Percentiles rank a stretch among this genome's conserved stretches.
phyloP scores from a whole-genome alignment of 2,113 vertebrate genomes.

The Zosterops hypoxanthus region DNA sequence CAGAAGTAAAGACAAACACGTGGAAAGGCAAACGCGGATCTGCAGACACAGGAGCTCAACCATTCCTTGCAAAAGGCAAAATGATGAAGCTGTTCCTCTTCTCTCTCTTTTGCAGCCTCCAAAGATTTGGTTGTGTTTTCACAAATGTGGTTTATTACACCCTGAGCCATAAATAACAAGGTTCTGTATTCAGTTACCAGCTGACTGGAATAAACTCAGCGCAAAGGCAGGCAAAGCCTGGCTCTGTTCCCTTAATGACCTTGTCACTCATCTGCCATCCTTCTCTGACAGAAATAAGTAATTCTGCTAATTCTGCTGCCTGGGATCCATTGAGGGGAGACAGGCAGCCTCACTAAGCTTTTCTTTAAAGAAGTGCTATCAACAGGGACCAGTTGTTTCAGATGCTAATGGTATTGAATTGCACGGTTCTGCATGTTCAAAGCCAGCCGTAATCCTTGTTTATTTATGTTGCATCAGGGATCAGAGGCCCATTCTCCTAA shows the following conservation, averaged over 20 bases:
- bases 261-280: slow-evolving; percentile 43
- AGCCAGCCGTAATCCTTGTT: slow-evolving; percentile 50
- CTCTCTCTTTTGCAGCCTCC: neutral
- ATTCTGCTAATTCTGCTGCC: slow-evolving; percentile 50
- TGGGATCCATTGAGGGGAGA: neutral
- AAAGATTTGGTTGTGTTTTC: neutral
- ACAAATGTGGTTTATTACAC: neutral
- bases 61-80: neutral
- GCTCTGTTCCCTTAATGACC: slow-evolving; percentile 35
- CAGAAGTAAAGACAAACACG: neutral
- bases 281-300: slow-evolving; percentile 4
- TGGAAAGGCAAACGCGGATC: neutral
- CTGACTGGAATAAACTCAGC: neutral
- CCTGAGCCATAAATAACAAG: slow-evolving; percentile 18
- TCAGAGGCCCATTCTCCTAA: slow-evolving; percentile 19
- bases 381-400: slow-evolving; percentile 21
- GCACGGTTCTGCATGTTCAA: neutral
- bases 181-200: slow-evolving; percentile 10
- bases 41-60: neutral
- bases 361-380: slow-evolving; percentile 15
- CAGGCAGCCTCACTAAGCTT: slow-evolving; percentile 14
- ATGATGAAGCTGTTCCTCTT: neutral
- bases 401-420: slow-evolving; percentile 45
- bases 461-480: slow-evolving; percentile 41
- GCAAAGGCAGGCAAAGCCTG: neutral